phyloP scores from a whole-genome alignment of 2,888 invertebrate genomes.

The Steinernema hermaphroditum region DNA sequence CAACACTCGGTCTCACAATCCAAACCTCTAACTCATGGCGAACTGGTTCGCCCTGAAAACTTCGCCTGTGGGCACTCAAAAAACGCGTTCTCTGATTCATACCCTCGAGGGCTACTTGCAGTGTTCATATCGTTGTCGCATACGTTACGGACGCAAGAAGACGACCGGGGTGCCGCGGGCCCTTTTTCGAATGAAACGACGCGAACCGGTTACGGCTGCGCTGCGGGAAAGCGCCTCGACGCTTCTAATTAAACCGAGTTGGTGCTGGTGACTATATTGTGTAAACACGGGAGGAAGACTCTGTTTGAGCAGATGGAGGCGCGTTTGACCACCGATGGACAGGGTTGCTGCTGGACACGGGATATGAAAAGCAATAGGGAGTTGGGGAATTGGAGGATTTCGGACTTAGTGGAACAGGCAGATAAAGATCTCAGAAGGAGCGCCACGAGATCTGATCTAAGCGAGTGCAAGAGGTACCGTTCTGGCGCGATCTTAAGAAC shows the following conservation, averaged over 20 bases:
- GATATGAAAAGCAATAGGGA: too few relatives aligned
- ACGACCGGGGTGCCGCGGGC: constrained; percentile 21
- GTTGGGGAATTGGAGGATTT: too few relatives aligned
- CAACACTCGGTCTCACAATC: constrained; percentile 19
- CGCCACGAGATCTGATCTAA: too few relatives aligned
- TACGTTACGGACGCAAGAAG: constrained; percentile 16
- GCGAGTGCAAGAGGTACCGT: too few relatives aligned
- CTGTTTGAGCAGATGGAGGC: constrained; percentile 7
- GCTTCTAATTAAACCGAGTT: constrained; percentile 23
- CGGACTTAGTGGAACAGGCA: too few relatives aligned
- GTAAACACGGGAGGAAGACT: background rate
- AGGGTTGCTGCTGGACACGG: too few relatives aligned
- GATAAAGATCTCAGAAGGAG: too few relatives aligned
- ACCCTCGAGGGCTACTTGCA: constrained; percentile 3
- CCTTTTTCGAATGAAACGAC: constrained; percentile 9
- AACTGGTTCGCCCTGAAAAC: background rate
- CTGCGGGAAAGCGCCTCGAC: constrained; percentile 22
- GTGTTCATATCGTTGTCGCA: constrained; percentile 22
- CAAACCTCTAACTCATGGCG: background rate
- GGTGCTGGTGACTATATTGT: background rate
- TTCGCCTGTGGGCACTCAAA: background rate
- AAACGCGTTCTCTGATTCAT: constrained; percentile 18
- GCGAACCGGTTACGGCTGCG: constrained; percentile 8
- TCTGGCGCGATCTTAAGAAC: too few relatives aligned
- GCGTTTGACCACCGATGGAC: too few relatives aligned